Conservation (phyloP, 2,797 vertebrate species). For the Gallinago nigripennis region DNA sequence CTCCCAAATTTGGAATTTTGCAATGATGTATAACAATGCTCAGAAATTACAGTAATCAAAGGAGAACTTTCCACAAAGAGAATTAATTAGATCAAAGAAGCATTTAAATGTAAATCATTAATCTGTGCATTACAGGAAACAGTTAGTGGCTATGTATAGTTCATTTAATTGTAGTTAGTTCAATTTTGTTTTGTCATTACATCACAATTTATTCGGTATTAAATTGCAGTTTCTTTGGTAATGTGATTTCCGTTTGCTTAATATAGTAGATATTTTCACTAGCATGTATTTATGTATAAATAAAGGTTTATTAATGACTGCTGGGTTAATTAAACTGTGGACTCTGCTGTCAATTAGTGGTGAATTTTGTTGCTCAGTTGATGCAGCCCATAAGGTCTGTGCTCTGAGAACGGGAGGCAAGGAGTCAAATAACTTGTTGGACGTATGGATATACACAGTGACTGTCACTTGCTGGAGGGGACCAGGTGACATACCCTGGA, state of each 20-base stretch:
- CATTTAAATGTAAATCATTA: conserved; percentile 25
- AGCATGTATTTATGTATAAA: conserved; percentile 3
- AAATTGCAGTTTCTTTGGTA: conserved; percentile 33
- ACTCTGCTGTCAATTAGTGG: background rate
- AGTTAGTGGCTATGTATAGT: conserved; percentile 15
- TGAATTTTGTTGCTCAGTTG: background rate
- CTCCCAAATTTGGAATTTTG: conserved; percentile 25
- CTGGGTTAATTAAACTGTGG: background rate
- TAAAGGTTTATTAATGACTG: conserved; percentile 7
- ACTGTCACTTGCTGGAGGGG: background rate
- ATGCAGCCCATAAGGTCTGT: background rate
- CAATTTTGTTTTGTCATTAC: conserved; percentile 25
- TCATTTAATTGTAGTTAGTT: conserved; percentile 38
- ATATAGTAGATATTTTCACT: conserved; percentile 1
- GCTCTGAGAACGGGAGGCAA: background rate
- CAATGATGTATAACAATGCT: conserved; percentile 4
- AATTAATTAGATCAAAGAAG: conserved; percentile 35
- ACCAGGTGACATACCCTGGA: background rate
- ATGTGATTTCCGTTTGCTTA: conserved; percentile 57
- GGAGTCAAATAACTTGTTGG: background rate
- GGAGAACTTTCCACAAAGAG: conserved; percentile 24
- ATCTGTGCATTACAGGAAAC: conserved; percentile 19
- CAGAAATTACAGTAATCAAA: conserved; percentile 26
- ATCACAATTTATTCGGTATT: background rate
- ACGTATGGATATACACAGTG: background rate